A percentile compares a stretch with the other conserved stretches of the same genome.
phyloP scores from a whole-genome alignment of 2,797 vertebrate genomes.

The Periophthalmus magnuspinnatus region DNA sequence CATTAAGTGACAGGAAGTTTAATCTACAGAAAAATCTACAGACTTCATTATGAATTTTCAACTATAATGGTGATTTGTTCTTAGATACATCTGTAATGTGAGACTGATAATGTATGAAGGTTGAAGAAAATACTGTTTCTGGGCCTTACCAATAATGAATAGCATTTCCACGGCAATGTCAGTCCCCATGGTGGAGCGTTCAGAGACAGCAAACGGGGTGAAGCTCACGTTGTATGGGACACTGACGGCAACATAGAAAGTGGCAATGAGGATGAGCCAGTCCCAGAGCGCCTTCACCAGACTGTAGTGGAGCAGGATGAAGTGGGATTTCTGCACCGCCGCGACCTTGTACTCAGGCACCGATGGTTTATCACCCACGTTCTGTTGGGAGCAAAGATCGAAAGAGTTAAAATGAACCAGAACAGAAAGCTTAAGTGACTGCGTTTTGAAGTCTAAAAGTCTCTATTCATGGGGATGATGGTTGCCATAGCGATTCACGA shows the following conservation, averaged over 20 bases:
- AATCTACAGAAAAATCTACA: background rate
- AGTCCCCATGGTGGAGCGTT: constrained; percentile 89
- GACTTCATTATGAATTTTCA: background rate
- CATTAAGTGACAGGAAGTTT: background rate
- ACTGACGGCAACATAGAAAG: constrained; percentile 94
- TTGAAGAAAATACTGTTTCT: background rate
- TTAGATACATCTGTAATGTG: background rate
- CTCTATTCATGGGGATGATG: background rate
- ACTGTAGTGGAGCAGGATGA: constrained; percentile 97
- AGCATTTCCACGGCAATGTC: constrained; percentile 96
- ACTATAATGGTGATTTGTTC: background rate
- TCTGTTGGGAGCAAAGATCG: constrained; percentile 68
- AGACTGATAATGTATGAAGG: background rate
- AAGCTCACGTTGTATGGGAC: constrained; percentile 98
- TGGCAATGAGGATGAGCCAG: constrained; percentile 94
- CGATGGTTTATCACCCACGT: constrained; percentile 85
- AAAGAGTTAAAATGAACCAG: background rate
- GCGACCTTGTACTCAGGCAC: constrained; percentile 96
- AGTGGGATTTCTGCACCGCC: constrained; percentile 90
- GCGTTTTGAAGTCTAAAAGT: background rate
- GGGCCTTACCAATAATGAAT: constrained; percentile 88
- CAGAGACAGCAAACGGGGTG: constrained; percentile 78
- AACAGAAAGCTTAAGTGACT: background rate
- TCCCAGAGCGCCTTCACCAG: constrained; percentile 95
- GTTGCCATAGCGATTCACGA: no score